Percentiles rank a stretch among this genome's conserved stretches.
These are phyloP conservation scores for Conchocele bisecta DNA, from an alignment of 2,888 invertebrate genomes.

Conservation along the genomic window DNA sequence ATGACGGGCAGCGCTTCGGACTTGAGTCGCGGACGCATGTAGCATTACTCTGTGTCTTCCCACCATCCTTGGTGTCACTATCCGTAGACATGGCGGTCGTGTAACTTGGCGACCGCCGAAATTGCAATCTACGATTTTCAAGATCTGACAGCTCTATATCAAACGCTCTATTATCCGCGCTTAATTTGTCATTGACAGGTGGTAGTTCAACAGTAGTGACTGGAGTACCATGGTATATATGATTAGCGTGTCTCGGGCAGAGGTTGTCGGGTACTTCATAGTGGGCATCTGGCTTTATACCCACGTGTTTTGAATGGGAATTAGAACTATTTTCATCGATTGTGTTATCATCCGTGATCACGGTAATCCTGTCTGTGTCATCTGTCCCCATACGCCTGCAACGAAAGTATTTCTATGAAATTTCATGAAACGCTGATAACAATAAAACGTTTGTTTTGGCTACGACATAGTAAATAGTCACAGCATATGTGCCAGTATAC, in stretches of 20 bases:
- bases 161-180: slow-evolving; percentile 16
- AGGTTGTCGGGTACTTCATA: slow-evolving; percentile 29
- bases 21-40: slow-evolving; percentile 8
- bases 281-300: too few relatives aligned
- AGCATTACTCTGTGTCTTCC: neutral
- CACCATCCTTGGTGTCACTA: slow-evolving; percentile 20
- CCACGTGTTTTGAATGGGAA: too few relatives aligned
- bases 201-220: neutral
- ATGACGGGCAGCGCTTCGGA: slow-evolving; percentile 50
- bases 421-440: too few relatives aligned
- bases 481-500: too few relatives aligned
- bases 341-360: too few relatives aligned
- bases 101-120: slow-evolving; percentile 69
- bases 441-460: too few relatives aligned
- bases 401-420: too few relatives aligned
- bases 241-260: neutral
- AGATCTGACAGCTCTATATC: slow-evolving; percentile 49
- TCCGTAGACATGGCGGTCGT: slow-evolving; percentile 65
- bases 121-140: slow-evolving; percentile 48
- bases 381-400: too few relatives aligned
- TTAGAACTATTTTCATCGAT: too few relatives aligned
- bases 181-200: neutral
- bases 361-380: too few relatives aligned
- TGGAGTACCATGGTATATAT: neutral
- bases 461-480: too few relatives aligned